These are phyloP conservation scores for Stenichneumon culpator DNA, from an alignment of 2,888 invertebrate genomes.

Conservation along the genomic window DNA sequence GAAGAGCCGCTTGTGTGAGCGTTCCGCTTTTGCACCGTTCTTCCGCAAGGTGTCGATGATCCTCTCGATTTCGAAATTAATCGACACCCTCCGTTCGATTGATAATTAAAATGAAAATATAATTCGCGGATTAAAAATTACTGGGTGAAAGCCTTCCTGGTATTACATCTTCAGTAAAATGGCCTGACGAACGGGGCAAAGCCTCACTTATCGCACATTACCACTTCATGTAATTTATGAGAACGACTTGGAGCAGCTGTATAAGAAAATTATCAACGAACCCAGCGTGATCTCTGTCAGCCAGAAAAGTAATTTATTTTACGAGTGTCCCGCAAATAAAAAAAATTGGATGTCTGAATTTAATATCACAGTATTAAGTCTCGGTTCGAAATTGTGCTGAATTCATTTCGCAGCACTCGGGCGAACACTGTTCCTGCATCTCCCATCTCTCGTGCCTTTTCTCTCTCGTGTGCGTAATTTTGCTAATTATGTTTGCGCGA, in stretches of 20 bases:
- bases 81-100: constrained; percentile 57
- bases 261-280: neutral
- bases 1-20: neutral
- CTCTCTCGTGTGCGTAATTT: constrained; percentile 56
- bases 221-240: neutral
- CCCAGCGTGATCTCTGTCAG: neutral
- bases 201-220: neutral
- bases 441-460: constrained; percentile 64
- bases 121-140: constrained; percentile 4
- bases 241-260: neutral
- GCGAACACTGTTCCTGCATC: constrained; percentile 78
- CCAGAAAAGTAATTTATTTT: neutral
- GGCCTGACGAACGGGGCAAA: neutral
- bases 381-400: neutral
- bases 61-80: constrained; percentile 60
- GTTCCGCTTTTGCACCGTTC: constrained; percentile 39
- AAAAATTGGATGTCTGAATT: neutral
- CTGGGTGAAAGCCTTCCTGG: neutral
- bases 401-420: constrained; percentile 52
- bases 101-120: constrained; percentile 50
- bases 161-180: neutral
- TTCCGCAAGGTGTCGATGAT: constrained; percentile 58
- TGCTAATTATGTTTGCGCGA: constrained; percentile 64
- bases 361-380: constrained; percentile 12
- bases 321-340: neutral